These are phyloP conservation scores for Etheostoma spectabile DNA, from an alignment of 2,113 vertebrate genomes.

Conservation along the genomic window DNA sequence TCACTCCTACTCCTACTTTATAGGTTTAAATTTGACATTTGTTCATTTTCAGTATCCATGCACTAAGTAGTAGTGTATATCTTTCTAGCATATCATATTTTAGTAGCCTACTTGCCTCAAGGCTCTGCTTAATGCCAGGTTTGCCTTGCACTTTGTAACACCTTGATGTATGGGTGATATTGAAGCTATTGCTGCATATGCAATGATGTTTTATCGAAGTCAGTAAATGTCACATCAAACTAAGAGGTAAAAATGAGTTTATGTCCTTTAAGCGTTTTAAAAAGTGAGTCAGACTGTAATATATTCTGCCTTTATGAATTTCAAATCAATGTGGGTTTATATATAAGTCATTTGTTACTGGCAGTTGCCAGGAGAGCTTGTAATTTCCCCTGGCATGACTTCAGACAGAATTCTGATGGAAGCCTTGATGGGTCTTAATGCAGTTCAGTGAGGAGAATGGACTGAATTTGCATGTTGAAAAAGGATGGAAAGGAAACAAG, in stretches of 20 bases:
- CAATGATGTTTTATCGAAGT: slow-evolving; percentile 26
- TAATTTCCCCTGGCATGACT: slow-evolving; percentile 72
- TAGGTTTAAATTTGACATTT: slow-evolving; percentile 10
- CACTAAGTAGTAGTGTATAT: slow-evolving; percentile 1
- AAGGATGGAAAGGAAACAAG: slow-evolving; percentile 43
- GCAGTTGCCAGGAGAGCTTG: slow-evolving; percentile 58
- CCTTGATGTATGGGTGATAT: slow-evolving; percentile 40
- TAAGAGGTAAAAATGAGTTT: slow-evolving; percentile 46
- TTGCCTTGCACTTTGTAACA: slow-evolving; percentile 13
- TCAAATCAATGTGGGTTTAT: slow-evolving; percentile 68
- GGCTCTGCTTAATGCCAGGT: slow-evolving; percentile 26
- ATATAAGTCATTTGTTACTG: slow-evolving; percentile 68
- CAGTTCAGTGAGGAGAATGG: slow-evolving; percentile 55
- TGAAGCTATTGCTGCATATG: slow-evolving; percentile 29
- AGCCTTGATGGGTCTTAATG: slow-evolving; percentile 54
- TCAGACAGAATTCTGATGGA: slow-evolving; percentile 70
- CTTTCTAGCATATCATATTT: slow-evolving; percentile 20
- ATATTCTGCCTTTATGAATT: slow-evolving; percentile 71
- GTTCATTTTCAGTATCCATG: slow-evolving; percentile 14
- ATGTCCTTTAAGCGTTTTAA: slow-evolving; percentile 58
- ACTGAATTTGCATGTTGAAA: slow-evolving; percentile 68
- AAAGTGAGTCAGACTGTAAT: slow-evolving; percentile 58
- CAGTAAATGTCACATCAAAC: slow-evolving; percentile 60
- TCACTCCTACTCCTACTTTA: slow-evolving; percentile 10
- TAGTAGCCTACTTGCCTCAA: background rate